Percentiles rank a stretch among this genome's conserved stretches.
Evolutionary conservation across 2,797 vertebrate species (phyloP).

Genomic region (Meda fulgida): DNA sequence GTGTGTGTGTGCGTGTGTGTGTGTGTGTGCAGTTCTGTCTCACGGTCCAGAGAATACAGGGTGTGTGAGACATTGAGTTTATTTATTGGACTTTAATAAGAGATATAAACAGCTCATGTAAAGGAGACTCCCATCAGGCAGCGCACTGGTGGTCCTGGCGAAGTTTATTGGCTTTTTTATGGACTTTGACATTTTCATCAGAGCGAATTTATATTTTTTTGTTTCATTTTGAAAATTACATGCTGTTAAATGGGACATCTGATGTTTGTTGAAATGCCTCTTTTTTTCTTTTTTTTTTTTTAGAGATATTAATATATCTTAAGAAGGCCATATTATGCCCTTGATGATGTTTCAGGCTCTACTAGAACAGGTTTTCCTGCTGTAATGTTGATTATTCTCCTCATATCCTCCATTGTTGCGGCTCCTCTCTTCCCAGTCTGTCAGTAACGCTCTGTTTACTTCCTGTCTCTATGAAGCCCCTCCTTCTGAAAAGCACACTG

Average conservation of each 20-base stretch:
- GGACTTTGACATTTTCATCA: constrained; percentile 4
- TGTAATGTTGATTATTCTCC: too few relatives aligned
- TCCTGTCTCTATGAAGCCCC: too few relatives aligned
- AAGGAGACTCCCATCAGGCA: constrained; percentile 27
- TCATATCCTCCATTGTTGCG: too few relatives aligned
- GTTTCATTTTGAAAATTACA: neutral
- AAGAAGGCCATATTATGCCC: neutral
- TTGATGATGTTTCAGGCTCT: neutral
- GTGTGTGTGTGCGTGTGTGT: constrained; percentile 9
- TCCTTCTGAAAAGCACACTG: neutral
- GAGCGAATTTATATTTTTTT: neutral
- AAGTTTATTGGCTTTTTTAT: constrained; percentile 1
- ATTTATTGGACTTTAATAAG: constrained; percentile 55
- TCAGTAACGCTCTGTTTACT: too few relatives aligned
- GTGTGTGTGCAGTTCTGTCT: constrained; percentile 20
- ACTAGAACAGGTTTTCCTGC: too few relatives aligned
- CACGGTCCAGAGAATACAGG: constrained; percentile 43
- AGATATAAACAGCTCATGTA: constrained; percentile 42
- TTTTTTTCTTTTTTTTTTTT: neutral
- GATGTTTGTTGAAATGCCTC: neutral
- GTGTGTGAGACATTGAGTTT: constrained; percentile 45
- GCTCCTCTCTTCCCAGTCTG: too few relatives aligned
- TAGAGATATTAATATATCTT: neutral
- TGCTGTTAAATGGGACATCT: neutral
- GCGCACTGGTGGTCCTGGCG: constrained; percentile 38